Evolutionary conservation across 1,140 invertebrate genomes (phyloP).

Genomic region (Apis cerana): DNA sequence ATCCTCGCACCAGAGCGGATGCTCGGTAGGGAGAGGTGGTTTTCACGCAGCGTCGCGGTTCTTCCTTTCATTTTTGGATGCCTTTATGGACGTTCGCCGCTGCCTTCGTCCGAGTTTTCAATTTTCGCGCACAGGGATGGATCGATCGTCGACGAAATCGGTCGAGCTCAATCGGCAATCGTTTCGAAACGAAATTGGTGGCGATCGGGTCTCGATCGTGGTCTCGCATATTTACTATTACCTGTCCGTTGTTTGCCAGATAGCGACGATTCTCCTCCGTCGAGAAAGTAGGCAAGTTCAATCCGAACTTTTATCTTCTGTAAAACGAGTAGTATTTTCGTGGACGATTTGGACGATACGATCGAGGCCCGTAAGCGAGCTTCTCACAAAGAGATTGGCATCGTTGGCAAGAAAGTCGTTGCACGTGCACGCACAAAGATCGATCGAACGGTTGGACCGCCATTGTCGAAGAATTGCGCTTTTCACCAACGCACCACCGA

Average conservation of each 20-base stretch:
- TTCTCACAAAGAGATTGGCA: background rate
- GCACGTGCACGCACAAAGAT: background rate
- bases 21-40: background rate
- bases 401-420: background rate
- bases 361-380: conserved; percentile 7
- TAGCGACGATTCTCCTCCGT: background rate
- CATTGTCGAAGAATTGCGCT: too few relatives aligned
- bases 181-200: too few relatives aligned
- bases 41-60: background rate
- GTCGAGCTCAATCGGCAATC: too few relatives aligned
- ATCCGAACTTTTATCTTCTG: conserved; percentile 4
- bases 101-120: too few relatives aligned
- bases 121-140: too few relatives aligned
- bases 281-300: conserved; percentile 15
- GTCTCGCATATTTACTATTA: background rate
- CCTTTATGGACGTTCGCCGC: too few relatives aligned
- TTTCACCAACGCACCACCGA: too few relatives aligned
- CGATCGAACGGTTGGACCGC: background rate
- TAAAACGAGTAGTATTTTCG: conserved; percentile 1
- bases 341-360: too few relatives aligned
- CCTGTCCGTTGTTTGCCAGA: too few relatives aligned
- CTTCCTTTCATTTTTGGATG: background rate
- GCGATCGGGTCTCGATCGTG: background rate
- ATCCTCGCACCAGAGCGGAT: conserved; percentile 32
- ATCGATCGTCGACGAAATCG: too few relatives aligned